phyloP scores from a whole-genome alignment of 2,888 invertebrate species.

The Brenthis daphne region DNA sequence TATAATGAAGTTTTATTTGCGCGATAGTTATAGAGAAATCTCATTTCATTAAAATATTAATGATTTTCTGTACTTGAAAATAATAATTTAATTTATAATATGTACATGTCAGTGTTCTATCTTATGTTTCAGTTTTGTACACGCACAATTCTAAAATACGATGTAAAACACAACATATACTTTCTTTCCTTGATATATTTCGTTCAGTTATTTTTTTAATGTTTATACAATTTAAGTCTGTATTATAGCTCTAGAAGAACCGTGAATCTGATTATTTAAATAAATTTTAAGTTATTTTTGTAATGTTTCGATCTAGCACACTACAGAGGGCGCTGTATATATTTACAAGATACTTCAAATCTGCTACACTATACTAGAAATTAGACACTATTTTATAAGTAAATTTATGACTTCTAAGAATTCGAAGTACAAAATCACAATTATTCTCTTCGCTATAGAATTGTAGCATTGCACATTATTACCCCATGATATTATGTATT shows the following conservation, averaged over 20 bases:
- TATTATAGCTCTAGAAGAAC: constrained; percentile 1
- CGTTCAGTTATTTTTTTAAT: neutral
- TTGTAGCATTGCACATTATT: constrained; percentile 35
- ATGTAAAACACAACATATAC: neutral
- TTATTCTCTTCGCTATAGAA: constrained; percentile 36
- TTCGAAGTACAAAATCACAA: constrained; percentile 63
- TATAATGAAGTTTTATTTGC: constrained; percentile 11
- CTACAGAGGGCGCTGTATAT: constrained; percentile 25
- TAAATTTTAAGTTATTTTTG: constrained; percentile 17
- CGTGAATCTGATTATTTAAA: neutral
- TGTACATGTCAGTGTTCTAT: neutral
- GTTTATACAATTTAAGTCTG: constrained; percentile 12
- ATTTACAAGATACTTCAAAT: constrained; percentile 17
- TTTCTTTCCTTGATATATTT: neutral
- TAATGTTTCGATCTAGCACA: constrained; percentile 32
- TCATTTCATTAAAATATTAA: neutral
- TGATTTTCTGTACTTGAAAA: neutral
- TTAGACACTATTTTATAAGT: constrained; percentile 23
- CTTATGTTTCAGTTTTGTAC: constrained; percentile 5
- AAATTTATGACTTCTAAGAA: constrained; percentile 47
- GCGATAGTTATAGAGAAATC: neutral
- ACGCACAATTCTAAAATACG: constrained; percentile 15
- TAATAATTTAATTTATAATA: no score
- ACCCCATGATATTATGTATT: neutral
- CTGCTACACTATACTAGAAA: constrained; percentile 24